These are phyloP conservation scores for Drosophila pallidifrons DNA, from an alignment of 1,140 invertebrate species.

Conservation along the genomic window DNA sequence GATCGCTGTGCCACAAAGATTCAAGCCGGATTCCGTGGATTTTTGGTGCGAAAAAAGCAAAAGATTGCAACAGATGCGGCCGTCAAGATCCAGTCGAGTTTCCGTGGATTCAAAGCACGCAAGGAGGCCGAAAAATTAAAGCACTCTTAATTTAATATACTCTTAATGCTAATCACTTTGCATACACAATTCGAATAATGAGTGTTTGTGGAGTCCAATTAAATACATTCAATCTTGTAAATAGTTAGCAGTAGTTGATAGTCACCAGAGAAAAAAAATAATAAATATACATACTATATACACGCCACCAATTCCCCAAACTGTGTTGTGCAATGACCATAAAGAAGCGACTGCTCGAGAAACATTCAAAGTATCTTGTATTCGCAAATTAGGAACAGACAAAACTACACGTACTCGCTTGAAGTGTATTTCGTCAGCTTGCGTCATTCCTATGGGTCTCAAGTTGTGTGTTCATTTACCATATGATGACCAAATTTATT, in stretches of 20 bases:
- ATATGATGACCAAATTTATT: slow-evolving; percentile 7
- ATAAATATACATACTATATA: slow-evolving; percentile 2
- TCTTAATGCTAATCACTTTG: slow-evolving; percentile 19
- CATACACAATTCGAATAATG: slow-evolving; percentile 32
- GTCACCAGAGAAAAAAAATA: slow-evolving; percentile 44
- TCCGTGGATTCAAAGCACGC: slow-evolving; percentile 87
- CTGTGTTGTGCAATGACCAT: no score
- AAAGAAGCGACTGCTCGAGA: not conserved
- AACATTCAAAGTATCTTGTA: not conserved
- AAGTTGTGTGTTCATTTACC: slow-evolving; percentile 8
- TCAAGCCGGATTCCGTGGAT: slow-evolving; percentile 90
- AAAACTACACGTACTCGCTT: no score
- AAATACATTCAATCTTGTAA: slow-evolving; percentile 40
- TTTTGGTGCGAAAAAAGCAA: slow-evolving; percentile 88
- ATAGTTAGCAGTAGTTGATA: slow-evolving; percentile 49
- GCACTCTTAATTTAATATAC: slow-evolving; percentile 49
- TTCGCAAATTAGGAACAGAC: no score
- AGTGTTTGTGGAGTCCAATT: slow-evolving; percentile 16
- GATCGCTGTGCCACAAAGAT: slow-evolving; percentile 91
- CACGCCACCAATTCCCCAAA: not conserved
- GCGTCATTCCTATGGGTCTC: not conserved
- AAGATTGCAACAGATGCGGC: slow-evolving; percentile 86
- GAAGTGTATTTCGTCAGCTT: no score
- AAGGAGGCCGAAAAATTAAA: slow-evolving; percentile 84
- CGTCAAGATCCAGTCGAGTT: slow-evolving; percentile 88